Evolutionary conservation across 2,888 invertebrate genomes (phyloP), one percentile per base, ranked within the genome.

Genomic region (Drosophila gaucha): DNA sequence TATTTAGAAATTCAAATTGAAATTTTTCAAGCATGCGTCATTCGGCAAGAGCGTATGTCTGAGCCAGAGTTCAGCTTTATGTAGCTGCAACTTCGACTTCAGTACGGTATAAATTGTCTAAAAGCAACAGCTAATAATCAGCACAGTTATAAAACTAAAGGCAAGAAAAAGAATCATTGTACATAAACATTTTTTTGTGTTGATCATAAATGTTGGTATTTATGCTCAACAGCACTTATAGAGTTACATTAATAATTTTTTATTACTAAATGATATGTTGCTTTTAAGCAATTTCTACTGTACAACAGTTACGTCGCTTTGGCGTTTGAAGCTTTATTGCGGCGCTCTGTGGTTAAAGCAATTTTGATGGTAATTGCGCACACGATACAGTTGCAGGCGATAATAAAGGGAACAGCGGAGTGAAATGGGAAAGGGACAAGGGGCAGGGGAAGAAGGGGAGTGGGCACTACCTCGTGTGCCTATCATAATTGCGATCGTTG

Each of bases 1-100:
- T 85, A 79, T 78, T 83, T 80, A 80, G 80, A 80, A 86, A 85
- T 85, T 86, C 79, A 85, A 85, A 84, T 85, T 82, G 54, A 79
- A 77, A 85, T 86, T 75, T 54, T 73, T 84, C 2, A 66, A 55
- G 67, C 70, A 75, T 85, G 85, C 86, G 79, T 85, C 86, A 85
- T 79, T 35, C 56, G 31, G 58, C 12, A 26, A 35, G 51, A 78
- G 68, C 82, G 78, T 74, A 74, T 77, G 82, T 63, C 46, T 66
- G 47, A 67, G 49, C 64, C 62, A 16, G 47, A 46, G 41, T 65
- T 56, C n/a, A 50, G 46, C 43, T n/a, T 18, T 30, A 12, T 55
- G 39, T 24, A 28, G 22, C 30, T 55, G 50, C 47, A 66, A 54
- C 39, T 51, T 30, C 20, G 36, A 43, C 33, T 43, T 26, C 31